Percentiles rank a stretch among this genome's conserved stretches.
These are phyloP conservation scores for Epinotia ramella DNA, from an alignment of 2,888 invertebrate species.

Conservation along the genomic window DNA sequence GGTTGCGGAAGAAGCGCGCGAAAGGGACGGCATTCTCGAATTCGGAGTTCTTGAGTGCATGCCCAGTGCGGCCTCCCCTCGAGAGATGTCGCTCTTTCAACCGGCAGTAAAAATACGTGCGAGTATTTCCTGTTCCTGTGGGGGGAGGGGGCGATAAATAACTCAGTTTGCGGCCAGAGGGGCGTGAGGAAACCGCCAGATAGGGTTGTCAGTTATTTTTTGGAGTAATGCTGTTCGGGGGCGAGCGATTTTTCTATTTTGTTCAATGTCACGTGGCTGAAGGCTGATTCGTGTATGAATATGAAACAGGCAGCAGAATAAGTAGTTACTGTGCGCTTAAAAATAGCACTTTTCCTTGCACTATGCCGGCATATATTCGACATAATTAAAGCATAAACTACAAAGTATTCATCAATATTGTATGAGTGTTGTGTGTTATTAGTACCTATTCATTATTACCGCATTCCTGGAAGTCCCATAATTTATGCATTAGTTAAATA, in stretches of 20 bases:
- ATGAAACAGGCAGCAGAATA: conserved; percentile 26
- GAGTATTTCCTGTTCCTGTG: conserved; percentile 44
- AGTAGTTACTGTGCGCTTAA: background rate
- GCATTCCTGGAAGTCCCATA: background rate
- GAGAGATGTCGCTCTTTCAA: conserved; percentile 45
- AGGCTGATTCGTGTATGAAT: conserved; percentile 38
- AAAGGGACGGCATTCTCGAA: conserved; percentile 20
- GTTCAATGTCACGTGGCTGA: conserved; percentile 37
- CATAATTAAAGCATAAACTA: background rate
- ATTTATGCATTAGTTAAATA: no score
- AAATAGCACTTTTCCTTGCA: background rate
- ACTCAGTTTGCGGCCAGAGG: conserved; percentile 45
- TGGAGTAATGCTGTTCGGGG: conserved; percentile 34
- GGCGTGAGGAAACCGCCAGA: conserved; percentile 39
- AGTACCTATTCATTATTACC: no score
- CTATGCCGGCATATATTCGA: background rate
- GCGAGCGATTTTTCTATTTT: conserved; percentile 38
- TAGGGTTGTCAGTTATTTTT: conserved; percentile 43
- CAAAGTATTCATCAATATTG: background rate
- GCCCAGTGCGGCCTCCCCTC: conserved; percentile 27
- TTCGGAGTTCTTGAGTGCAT: background rate
- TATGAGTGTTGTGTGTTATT: no score
- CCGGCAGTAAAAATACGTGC: conserved; percentile 46
- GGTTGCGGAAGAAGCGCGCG: background rate
- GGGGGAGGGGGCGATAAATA: conserved; percentile 43